A percentile compares a stretch with the other conserved stretches of the same genome.
These are phyloP conservation scores for Upupa epops DNA, from an alignment of 2,113 vertebrate species.

Conservation along the genomic window DNA sequence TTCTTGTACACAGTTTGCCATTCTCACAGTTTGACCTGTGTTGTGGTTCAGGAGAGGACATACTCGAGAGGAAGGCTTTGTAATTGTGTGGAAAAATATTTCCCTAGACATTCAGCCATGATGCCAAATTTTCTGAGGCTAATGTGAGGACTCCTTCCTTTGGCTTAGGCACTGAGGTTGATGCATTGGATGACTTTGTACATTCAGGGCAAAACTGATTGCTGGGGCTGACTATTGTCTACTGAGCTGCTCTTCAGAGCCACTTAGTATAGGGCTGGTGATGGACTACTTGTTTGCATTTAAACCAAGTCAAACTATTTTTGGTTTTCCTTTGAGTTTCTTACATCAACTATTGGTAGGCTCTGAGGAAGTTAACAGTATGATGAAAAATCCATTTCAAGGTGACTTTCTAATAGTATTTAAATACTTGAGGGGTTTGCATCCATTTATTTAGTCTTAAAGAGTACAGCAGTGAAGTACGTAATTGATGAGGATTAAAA, in stretches of 20 bases:
- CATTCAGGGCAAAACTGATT: neutral
- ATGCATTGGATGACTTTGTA: neutral
- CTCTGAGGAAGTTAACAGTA: conserved; percentile 8
- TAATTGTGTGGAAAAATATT: neutral
- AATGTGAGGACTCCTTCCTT: neutral
- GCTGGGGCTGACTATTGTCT: neutral
- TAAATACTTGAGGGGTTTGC: neutral
- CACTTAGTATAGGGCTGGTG: neutral
- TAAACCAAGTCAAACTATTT: neutral
- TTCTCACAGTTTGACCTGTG: neutral
- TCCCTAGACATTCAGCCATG: neutral
- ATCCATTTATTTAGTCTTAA: conserved; percentile 4
- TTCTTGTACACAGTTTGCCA: fast-evolving
- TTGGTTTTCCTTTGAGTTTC: neutral
- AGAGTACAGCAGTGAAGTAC: neutral
- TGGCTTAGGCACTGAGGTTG: neutral
- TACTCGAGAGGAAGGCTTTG: neutral
- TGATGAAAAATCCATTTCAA: conserved; percentile 23
- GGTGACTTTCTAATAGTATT: neutral
- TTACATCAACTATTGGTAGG: neutral
- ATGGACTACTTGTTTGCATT: neutral
- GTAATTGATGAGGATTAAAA: neutral
- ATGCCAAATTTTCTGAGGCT: neutral
- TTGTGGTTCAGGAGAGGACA: neutral
- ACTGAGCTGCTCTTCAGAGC: neutral